Evolutionary conservation across 2,797 vertebrate genomes (phyloP), one percentile per base, ranked within the genome.

Genomic region (Neosalanx taihuensis): DNA sequence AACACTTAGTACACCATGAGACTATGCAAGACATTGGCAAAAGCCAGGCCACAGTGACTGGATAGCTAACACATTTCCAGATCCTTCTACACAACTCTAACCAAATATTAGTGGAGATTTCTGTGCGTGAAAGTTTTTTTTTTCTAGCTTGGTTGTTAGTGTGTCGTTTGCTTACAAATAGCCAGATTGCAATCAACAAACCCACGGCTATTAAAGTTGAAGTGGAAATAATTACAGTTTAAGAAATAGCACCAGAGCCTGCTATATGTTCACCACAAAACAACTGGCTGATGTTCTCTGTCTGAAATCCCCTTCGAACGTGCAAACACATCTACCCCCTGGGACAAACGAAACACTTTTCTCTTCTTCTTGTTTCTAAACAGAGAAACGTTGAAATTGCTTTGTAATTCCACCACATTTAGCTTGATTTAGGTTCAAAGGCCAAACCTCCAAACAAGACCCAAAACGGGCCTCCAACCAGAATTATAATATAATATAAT

Each of bases 191-290:
- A 83, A 81, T 82, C 78, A 81, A 63, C 67, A 79, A 31, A 74
- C 71, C 46, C 18, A 71, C 31, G 61, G 33, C 76, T 64, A 83
- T 81, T 77, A 76, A 74, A 76, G 23, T 63, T 73, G 56, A 81
- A 79, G 76, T 83, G 73, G 76, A 85, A 83, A 84, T 83, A 78
- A 82, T 83, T 77, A 75, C 53, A 73, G 53, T 17, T 74, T 57
- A 53, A 75, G 64, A 79, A 74, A 76, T 60, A 61, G 69, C 74
- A 79, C 63, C 41, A 31, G 41, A 33, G 23, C 71, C 71, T 78
- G 37, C 57, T 30, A 15, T 62, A 35, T 15, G 33, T 49, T 20
- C 68, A 35, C 63, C 71, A 56, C 69, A 73, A 58, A 62, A 67
- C 46, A 65, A 62, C 67, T 80, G 58, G 75, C 68, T 75, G 80